Conservation (phyloP, 2,113 vertebrate genomes). For the Chelonoidis abingdonii region DNA sequence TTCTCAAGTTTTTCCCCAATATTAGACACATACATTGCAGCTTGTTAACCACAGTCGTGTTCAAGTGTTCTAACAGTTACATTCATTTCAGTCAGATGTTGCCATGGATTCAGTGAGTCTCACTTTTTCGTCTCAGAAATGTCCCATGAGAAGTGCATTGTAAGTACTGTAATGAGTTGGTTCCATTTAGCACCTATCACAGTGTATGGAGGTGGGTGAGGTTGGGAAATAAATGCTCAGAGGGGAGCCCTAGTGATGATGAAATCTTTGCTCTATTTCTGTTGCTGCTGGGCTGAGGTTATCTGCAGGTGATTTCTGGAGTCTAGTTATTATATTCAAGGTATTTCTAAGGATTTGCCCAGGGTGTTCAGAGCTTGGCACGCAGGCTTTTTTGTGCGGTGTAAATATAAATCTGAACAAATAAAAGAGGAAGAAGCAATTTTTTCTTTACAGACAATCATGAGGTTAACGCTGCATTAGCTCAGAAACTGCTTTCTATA, state of each 20-base stretch:
- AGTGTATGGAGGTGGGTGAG: neutral
- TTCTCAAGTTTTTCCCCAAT: rapidly evolving
- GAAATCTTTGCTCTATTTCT: neutral
- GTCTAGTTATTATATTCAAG: neutral
- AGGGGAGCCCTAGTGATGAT: neutral
- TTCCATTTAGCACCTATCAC: neutral
- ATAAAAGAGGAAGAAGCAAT: neutral
- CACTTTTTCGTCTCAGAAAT: neutral
- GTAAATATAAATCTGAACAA: neutral
- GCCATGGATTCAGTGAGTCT: neutral
- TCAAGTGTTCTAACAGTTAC: neutral
- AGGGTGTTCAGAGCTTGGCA: neutral
- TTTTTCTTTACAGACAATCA: neutral
- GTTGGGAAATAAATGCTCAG: neutral
- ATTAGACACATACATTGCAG: rapidly evolving
- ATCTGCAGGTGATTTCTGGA: neutral
- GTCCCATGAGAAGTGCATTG: neutral
- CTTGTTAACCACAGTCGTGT: neutral
- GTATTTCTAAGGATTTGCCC: neutral
- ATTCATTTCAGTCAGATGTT: neutral
- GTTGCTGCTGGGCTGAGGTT: neutral
- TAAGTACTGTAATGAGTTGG: neutral
- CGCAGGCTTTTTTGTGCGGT: neutral
- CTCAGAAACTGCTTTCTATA: neutral
- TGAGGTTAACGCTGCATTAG: neutral